phyloP scores from a whole-genome alignment of 2,113 vertebrate genomes.

The Atherinomorus stipes region DNA sequence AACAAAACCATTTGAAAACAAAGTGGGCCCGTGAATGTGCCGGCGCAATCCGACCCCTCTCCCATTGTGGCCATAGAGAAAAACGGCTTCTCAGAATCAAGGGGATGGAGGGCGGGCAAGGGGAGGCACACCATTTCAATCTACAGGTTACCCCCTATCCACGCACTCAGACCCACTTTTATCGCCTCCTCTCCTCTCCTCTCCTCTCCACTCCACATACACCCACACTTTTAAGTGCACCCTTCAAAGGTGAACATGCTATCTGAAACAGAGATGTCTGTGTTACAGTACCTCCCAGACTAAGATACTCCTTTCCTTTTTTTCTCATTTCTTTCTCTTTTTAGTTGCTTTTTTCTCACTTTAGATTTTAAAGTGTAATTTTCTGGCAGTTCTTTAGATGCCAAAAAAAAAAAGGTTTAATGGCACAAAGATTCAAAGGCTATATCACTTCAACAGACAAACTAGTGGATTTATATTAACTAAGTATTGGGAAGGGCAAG shows the following conservation, averaged over 20 bases:
- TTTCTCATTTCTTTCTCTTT: slow-evolving; percentile 30
- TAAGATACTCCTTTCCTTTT: slow-evolving; percentile 39
- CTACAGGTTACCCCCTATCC: slow-evolving; percentile 68
- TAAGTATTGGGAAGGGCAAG: not conserved
- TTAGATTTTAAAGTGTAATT: not conserved
- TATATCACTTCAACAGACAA: not conserved
- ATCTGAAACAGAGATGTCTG: slow-evolving; percentile 71
- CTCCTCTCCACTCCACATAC: slow-evolving; percentile 55
- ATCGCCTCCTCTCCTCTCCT: slow-evolving; percentile 49
- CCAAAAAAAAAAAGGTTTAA: not conserved
- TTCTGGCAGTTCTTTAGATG: not conserved
- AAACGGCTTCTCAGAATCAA: slow-evolving; percentile 77
- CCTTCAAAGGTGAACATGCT: slow-evolving; percentile 83
- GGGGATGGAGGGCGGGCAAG: slow-evolving; percentile 60
- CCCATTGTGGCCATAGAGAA: slow-evolving; percentile 80
- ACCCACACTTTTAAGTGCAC: slow-evolving; percentile 82
- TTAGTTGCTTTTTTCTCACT: slow-evolving; percentile 8
- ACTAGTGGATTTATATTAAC: no score
- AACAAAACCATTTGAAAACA: slow-evolving; percentile 90
- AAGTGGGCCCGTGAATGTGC: slow-evolving; percentile 85
- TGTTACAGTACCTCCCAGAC: slow-evolving; percentile 68
- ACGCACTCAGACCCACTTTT: slow-evolving; percentile 51
- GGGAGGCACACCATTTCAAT: slow-evolving; percentile 80
- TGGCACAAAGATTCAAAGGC: not conserved
- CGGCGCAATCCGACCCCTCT: slow-evolving; percentile 79